Evolutionary conservation across 64 coral and sea anemone species (phyloP).

Genomic region (Dendrophyllia cribrosa): DNA sequence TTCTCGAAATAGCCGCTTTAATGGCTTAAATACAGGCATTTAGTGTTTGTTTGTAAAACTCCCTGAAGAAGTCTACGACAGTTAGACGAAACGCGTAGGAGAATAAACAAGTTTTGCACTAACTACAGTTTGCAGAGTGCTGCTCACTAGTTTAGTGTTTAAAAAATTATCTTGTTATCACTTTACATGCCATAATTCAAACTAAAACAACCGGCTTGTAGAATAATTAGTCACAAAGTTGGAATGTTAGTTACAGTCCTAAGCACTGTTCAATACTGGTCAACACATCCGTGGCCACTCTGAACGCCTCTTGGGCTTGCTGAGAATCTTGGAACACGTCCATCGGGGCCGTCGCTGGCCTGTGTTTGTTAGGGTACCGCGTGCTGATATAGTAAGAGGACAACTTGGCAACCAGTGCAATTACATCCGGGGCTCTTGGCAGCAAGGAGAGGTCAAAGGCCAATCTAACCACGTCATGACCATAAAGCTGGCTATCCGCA

Average conservation of each 20-base stretch:
- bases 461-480: conserved; percentile 67
- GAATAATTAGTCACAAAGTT: too few relatives aligned
- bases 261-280: conserved; percentile 46
- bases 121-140: too few relatives aligned
- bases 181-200: too few relatives aligned
- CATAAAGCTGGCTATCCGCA: conserved; percentile 62
- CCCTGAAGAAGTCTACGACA: too few relatives aligned
- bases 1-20: too few relatives aligned
- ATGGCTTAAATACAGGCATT: too few relatives aligned
- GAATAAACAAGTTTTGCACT: too few relatives aligned
- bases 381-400: conserved; percentile 64
- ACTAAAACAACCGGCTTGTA: too few relatives aligned
- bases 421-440: conserved; percentile 67
- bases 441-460: conserved; percentile 61
- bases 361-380: conserved; percentile 79
- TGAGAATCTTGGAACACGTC: conserved; percentile 75
- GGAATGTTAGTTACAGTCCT: not conserved
- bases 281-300: conserved; percentile 52
- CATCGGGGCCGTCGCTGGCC: conserved; percentile 50
- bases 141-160: too few relatives aligned
- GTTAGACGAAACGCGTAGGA: too few relatives aligned
- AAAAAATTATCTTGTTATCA: too few relatives aligned
- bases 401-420: conserved; percentile 23
- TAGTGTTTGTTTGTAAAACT: too few relatives aligned
- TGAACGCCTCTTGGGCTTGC: conserved; percentile 73